phyloP scores from a whole-genome alignment of 2,888 invertebrate genomes.

The Tenthredo amoena region DNA sequence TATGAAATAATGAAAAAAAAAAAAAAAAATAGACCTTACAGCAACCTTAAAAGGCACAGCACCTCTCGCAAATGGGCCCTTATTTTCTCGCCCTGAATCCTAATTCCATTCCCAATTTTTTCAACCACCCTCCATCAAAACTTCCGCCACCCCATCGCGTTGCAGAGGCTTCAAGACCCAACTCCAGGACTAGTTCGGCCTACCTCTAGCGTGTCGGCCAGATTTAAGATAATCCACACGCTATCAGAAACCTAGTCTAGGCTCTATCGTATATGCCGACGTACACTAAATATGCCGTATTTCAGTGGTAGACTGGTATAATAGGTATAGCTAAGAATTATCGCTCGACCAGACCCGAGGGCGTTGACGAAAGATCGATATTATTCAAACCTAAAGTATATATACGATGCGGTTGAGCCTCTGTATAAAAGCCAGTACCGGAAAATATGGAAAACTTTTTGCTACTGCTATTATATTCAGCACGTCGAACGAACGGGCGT shows the following conservation, averaged over 20 bases:
- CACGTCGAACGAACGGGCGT: conserved; percentile 11
- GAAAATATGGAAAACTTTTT: conserved; percentile 38
- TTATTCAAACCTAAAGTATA: conserved; percentile 26
- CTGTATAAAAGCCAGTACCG: conserved; percentile 1
- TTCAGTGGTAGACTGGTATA: conserved; percentile 26
- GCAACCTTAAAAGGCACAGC: conserved; percentile 30
- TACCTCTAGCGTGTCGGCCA: conserved; percentile 49
- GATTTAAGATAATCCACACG: conserved; percentile 55
- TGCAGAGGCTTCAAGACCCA: conserved; percentile 29
- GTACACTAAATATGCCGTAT: conserved; percentile 43
- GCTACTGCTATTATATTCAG: neutral
- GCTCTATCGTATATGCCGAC: neutral
- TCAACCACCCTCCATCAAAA: conserved; percentile 24
- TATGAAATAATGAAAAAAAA: neutral
- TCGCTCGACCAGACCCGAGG: conserved; percentile 28
- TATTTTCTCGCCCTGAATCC: conserved; percentile 26
- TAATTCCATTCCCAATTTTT: conserved; percentile 26
- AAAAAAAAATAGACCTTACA: neutral
- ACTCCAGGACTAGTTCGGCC: conserved; percentile 41
- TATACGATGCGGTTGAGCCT: conserved; percentile 8
- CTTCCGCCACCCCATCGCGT: neutral
- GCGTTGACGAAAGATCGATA: conserved; percentile 41
- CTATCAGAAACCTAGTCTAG: conserved; percentile 39
- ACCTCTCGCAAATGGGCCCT: conserved; percentile 26
- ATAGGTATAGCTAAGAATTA: conserved; percentile 44